Percentiles rank a stretch among this genome's conserved stretches.
Conservation (phyloP, 2,113 vertebrate genomes). For the Lathamus discolor region DNA sequence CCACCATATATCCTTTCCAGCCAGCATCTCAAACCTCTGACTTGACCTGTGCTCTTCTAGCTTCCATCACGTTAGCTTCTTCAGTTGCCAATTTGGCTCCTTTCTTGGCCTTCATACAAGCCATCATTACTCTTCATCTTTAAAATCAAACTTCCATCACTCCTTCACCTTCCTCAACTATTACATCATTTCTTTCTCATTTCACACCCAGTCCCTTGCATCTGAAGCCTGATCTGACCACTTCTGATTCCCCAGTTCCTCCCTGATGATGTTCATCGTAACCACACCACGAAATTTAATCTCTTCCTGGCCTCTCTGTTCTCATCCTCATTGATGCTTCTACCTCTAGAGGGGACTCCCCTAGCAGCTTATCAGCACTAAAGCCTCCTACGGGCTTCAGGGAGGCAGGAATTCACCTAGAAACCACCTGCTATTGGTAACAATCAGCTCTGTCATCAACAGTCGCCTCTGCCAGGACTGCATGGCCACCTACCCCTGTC, state of each 20-base stretch:
- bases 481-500: neutral
- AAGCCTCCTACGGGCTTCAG: conserved; percentile 18
- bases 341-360: conserved; percentile 28
- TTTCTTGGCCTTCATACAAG: neutral
- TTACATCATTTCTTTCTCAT: neutral
- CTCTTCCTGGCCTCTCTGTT: conserved; percentile 6
- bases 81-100: neutral
- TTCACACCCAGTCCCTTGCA: neutral
- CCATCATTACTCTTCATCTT: neutral
- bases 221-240: neutral
- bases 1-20: neutral
- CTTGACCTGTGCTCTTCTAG: neutral
- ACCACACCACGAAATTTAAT: neutral
- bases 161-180: neutral
- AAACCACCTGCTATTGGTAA: conserved; percentile 48
- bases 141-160: neutral
- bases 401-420: conserved; percentile 60
- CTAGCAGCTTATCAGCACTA: conserved; percentile 12
- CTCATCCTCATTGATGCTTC: conserved; percentile 14
- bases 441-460: conserved; percentile 30
- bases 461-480: neutral
- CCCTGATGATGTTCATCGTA: neutral
- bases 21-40: neutral
- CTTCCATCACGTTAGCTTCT: neutral
- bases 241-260: conserved; percentile 9